Base-by-base conservation (phyloP, 2,888 invertebrate genomes). In the Drosophila lutescens region DNA sequence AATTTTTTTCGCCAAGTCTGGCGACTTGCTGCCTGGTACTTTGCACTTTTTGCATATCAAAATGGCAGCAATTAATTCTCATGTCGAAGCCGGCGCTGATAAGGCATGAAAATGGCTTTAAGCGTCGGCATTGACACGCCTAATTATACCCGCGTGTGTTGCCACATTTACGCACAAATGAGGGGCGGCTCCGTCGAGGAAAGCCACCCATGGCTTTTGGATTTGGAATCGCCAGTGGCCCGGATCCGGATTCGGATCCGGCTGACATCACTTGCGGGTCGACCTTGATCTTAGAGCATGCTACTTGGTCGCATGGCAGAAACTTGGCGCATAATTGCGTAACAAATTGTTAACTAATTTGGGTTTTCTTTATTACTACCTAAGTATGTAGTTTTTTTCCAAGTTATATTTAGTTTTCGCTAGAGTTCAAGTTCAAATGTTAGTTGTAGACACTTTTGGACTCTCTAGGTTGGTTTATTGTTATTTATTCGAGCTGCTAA, bases 81-180 rank as follows among this genome's bases (percentile, higher is more conserved):
- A 66, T 80, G 83, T 88, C 80, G 71, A 58, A 51, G 58, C 49
- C 46, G 54, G 61, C 46, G 61, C 77, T 73, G 88, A 88, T 85
- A 85, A 88, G 77, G 74, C 74, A 58, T 63, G 77, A 74, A 78
- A 86, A 88, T 78, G 84, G 79, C 84, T 74, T 74, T 44, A 80
- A 84, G 88, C 88, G 74, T 80, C 60, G 88, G 73, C 81, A 87
- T 86, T 89, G 89, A 86, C 89, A 90, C 88, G 89, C 87, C 84
- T 80, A 87, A 82, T 88, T 90, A 81, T 80, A 74, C 58, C 55
- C 63, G 65, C 76, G 63, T 70, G 69, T 72, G 71, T 89, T 90
- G 83, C 85, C 79, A 88, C 79, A 68, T 77, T 80, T 79, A 81
- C 82, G 74, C 77, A 67, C 68, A 54, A 66, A 72, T 60, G 69